These are phyloP conservation scores for Rhopalosiphum nymphaeae DNA, from an alignment of 2,888 invertebrate species.

Conservation along the genomic window DNA sequence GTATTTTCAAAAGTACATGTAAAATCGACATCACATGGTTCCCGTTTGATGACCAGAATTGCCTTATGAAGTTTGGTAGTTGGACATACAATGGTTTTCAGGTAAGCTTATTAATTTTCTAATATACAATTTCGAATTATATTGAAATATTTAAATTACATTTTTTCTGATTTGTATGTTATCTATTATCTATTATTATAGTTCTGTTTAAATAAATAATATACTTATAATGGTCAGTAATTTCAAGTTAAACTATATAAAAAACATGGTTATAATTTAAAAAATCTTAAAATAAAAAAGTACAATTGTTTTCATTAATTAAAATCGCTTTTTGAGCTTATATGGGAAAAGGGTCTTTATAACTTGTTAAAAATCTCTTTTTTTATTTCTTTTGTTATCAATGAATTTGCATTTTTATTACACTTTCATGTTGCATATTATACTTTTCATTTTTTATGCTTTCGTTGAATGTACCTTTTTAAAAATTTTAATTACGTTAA, in stretches of 20 bases:
- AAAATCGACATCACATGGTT: constrained; percentile 99
- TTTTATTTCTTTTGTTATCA: constrained; percentile 43
- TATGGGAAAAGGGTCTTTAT: constrained; percentile 22
- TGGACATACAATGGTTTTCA: constrained; percentile 99
- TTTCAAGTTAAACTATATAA: background rate
- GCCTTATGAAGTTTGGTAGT: constrained; percentile 99
- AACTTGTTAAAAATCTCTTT: constrained; percentile 34
- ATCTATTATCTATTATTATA: background rate
- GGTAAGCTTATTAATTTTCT: constrained; percentile 73
- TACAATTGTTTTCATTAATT: constrained; percentile 46
- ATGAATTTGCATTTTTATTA: constrained; percentile 60
- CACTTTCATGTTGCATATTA: constrained; percentile 30
- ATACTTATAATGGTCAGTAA: background rate
- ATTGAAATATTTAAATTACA: background rate
- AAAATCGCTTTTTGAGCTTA: background rate
- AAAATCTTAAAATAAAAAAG: background rate
- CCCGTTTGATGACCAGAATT: constrained; percentile 99
- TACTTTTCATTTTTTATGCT: constrained; percentile 23
- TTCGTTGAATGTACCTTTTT: constrained; percentile 37
- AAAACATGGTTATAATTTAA: constrained; percentile 67
- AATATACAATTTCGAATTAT: background rate
- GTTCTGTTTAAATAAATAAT: background rate
- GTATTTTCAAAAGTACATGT: constrained; percentile 99
- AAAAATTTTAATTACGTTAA: constrained; percentile 28
- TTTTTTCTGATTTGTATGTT: background rate